Evolutionary conservation across 2,113 vertebrate genomes (phyloP), one percentile per base, ranked within the genome.

Genomic region (Labrus mixtus): DNA sequence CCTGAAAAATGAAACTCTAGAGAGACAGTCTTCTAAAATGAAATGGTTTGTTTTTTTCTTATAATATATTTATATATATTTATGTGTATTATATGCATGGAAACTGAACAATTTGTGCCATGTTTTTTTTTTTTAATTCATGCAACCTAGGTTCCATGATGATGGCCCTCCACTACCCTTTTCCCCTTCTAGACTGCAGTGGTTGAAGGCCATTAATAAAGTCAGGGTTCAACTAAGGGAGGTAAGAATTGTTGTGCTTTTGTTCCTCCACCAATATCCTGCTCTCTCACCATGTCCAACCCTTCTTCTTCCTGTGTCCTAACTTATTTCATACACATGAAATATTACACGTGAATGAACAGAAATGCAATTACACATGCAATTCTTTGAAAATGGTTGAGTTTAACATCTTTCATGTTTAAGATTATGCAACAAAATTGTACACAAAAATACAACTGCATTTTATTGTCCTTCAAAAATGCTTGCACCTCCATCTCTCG

Each of bases 201-300:
- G 98, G 98, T 94, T 99, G 77, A 96, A 96, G 93, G 97, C 95
- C 73, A 97, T 99, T 82, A 98, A 92, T 92, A 98, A 97, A 96
- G 96, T 99, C 79, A 94, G 96, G 81, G 91, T 98, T 81, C 96
- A 92, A 71, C 94, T 99, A 39, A 96, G 96, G 20, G 95, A 99
- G 98, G 98, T 99, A 96, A 85, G 95, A 76, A 82, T 1, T 59
- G 17, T 77, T 76, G 63, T 10, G 45, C 22, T 37, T 59, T 3
- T 29, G 8, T 51, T 53, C 2, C 16, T 63, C 68, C 25, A 53
- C 46, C 29, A 65, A 13, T 50, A 15, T 33, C 62, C 48, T 57
- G 4, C 65, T 68, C 19, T 50, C 11, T 54, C 4, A 77, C 73
- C 8, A 63, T 55, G 19, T 33, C 51, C 65, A 17, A 46, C 20